Base-by-base conservation (phyloP, 2,888 invertebrate genomes). In the Tetragonula carbonaria region DNA sequence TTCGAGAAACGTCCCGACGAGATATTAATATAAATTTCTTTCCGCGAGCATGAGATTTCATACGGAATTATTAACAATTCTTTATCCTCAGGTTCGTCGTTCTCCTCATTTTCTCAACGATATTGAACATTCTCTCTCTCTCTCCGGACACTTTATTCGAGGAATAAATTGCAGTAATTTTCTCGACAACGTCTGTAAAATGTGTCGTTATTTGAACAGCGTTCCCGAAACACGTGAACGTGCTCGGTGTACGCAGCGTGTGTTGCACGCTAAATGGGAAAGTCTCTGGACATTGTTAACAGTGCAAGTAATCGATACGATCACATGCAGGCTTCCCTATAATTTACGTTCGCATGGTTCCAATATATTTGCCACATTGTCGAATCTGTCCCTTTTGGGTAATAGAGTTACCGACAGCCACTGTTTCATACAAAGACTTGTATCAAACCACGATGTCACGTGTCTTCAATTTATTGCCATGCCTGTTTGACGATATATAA, bases 221-320 rank as follows among this genome's bases (percentile, higher is more conserved):
- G n/a, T 51, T 68, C 62, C 28, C 28, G 28, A 28, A 28, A 28
- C 28, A 28, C 28, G 28, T 28, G 28, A 28, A 72, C 67, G 55
- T 23, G 75, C 63, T n/a, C 8, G 33, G 45, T 38, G 57, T 51
- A 28, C 16, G 23, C 50, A 33, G 33, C 50, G 50, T 45, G 45
- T 75, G 66, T 59, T 55, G 45, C 8, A 63, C 21, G 14, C 14
- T 72, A 51, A 65, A 68, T 53, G 33, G 51, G 2, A 55, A 33
- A 74, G 51, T 51, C 63, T 21, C 2, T 5, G 68, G 23, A 45
- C 59, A n/a, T 57, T 62, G 68, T 76, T 74, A 77, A 76, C 57
- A 66, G 63, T 57, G 28, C 5, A 23, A n/a, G 18, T 75, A 75
- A 80, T 80, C 66, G 71, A 82, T 79, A 57, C 74, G 70, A 73